Conservation (phyloP, 2,797 vertebrate species). For the Urosaurus nigricauda region DNA sequence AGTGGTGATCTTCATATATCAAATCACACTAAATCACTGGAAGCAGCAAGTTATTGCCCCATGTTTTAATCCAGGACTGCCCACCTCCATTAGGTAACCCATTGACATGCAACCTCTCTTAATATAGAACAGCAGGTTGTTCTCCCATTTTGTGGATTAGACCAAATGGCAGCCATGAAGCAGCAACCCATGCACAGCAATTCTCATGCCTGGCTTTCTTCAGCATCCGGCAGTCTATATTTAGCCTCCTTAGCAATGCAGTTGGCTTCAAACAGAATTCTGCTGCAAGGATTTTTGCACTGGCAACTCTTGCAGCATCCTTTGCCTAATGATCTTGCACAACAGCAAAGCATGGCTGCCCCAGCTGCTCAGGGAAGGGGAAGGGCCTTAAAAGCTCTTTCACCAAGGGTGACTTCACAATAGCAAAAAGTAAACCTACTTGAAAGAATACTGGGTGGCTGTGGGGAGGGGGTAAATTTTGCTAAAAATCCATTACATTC, state of each 20-base stretch:
- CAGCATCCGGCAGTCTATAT: conserved; percentile 32
- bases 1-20: neutral
- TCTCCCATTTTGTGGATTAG: conserved; percentile 17
- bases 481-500: neutral
- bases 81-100: neutral
- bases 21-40: neutral
- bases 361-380: neutral
- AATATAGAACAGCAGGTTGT: conserved; percentile 15
- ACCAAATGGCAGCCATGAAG: neutral
- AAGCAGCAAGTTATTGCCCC: conserved; percentile 15
- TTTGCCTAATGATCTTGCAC: conserved; percentile 33
- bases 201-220: conserved; percentile 43
- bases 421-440: conserved; percentile 29
- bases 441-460: neutral
- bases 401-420: conserved; percentile 23
- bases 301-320: conserved; percentile 51
- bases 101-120: accelerated
- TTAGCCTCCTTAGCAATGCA: conserved; percentile 40
- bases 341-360: conserved; percentile 27
- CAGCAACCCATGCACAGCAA: conserved; percentile 43
- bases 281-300: conserved; percentile 52
- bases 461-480: neutral
- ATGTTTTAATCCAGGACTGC: neutral
- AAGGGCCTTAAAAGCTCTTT: neutral
- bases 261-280: conserved; percentile 53